Conservation (phyloP, 2,113 vertebrate species). For the Cynopterus brachyotis region DNA sequence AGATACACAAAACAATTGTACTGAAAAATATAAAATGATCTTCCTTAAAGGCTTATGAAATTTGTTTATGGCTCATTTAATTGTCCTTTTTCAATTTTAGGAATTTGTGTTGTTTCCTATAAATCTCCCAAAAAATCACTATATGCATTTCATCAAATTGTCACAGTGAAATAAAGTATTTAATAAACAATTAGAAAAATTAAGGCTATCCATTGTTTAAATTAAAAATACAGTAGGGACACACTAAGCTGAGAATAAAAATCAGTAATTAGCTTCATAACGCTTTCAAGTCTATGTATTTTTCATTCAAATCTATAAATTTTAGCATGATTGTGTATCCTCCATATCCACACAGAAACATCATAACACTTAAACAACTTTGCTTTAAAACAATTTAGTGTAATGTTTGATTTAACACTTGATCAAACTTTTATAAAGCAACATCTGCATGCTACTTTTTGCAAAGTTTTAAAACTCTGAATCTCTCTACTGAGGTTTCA, state of each 20-base stretch:
- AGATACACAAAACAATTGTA: neutral
- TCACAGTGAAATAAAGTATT: neutral
- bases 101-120: neutral
- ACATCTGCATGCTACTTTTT: neutral
- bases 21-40: neutral
- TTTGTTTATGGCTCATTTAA: neutral
- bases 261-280: neutral
- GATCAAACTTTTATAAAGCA: neutral
- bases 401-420: neutral
- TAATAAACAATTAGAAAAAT: neutral
- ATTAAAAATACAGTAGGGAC: neutral
- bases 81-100: neutral
- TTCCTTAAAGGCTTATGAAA: neutral
- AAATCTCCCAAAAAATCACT: neutral
- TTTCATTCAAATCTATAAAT: neutral
- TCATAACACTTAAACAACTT: neutral
- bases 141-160: neutral
- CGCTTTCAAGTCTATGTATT: neutral
- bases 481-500: neutral
- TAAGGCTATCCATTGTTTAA: neutral
- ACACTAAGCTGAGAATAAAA: neutral
- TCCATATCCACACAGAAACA: neutral
- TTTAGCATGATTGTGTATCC: neutral
- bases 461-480: neutral
- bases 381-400: neutral